These are phyloP conservation scores for Coryphaenoides rupestris DNA, from an alignment of 2,113 vertebrate genomes.

Conservation along the genomic window DNA sequence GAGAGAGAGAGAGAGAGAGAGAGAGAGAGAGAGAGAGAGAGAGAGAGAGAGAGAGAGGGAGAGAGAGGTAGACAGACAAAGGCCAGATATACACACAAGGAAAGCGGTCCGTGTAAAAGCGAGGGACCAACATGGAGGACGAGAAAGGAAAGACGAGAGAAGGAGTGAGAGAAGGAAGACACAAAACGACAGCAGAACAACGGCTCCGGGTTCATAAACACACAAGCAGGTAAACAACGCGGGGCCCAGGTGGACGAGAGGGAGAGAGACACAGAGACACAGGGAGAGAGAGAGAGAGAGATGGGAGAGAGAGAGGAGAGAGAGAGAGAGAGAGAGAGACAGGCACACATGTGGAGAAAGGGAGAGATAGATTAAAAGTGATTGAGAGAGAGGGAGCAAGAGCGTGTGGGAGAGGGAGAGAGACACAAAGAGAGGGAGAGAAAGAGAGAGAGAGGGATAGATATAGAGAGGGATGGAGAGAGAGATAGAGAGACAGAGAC, in stretches of 20 bases:
- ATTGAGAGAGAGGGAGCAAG: slow-evolving; percentile 31
- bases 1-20: too few relatives aligned
- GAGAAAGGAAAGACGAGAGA: not conserved
- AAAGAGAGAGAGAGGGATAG: not conserved
- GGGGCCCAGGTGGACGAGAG: slow-evolving; percentile 29
- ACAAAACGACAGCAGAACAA: not conserved
- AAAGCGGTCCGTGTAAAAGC: slow-evolving; percentile 20
- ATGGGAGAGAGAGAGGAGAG: too few relatives aligned
- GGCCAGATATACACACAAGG: slow-evolving; percentile 18
- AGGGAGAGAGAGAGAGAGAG: not conserved
- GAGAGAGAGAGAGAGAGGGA: slow-evolving; percentile 57
- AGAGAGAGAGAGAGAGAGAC: not conserved
- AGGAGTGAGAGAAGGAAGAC: not conserved
- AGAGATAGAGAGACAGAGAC: not conserved
- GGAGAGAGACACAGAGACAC: slow-evolving; percentile 9
- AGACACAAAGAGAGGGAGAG: not conserved
- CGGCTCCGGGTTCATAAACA: not conserved
- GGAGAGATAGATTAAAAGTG: slow-evolving; percentile 39
- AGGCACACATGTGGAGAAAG: slow-evolving; percentile 10
- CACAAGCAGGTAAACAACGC: not conserved
- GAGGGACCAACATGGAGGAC: not conserved
- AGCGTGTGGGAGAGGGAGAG: slow-evolving; percentile 15
- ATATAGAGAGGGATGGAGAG: not conserved
- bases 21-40: slow-evolving; percentile 11
- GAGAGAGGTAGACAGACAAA: slow-evolving; percentile 29